Evolutionary conservation across 1,140 invertebrate species (phyloP), one percentile per base, ranked within the genome.

Genomic region (Tachypleus tridentatus): DNA sequence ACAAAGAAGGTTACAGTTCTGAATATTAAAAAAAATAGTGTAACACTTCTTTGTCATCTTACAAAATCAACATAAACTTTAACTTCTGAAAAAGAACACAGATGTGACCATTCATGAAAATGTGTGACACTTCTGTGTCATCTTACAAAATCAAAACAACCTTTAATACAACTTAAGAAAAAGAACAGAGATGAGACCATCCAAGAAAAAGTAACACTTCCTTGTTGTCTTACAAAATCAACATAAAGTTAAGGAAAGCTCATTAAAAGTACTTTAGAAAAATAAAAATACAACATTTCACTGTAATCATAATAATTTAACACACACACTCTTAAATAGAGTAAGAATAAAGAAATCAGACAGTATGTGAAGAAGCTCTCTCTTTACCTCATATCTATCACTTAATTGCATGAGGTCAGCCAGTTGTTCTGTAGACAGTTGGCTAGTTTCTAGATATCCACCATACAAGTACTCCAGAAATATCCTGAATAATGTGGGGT

Each of bases 391-490:
- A 72, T 79, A 79, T 71, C 76, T 72, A 70, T 81, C 80, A 68
- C 77, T 76, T 10, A 86, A 69, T 3, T 85, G 77, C 75, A 86
- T 79, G 8, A 86, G 74, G 69, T 86, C 85, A 51, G 82, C 80
- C 11, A 86, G 74, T 71, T 85, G 82, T 67, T 86, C 85, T 5
- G 80, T 80, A 3, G 78, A 74, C 51, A 82, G 71, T 62, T 71
- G 76, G 51, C 54, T 75, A 66, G 70, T 77, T 67, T 76, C 80
- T 72, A 85, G 75, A 54, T 81, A 77, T 3, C 84, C 84, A 61
- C 81, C 79, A 70, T 86, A 86, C n/a, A 86, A 71, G 73, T 84
- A 86, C 58, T 83, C 78, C 48, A 86, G 74, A 67, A 86, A 81
- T 51, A 83, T 74, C 10, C 76, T 73, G 72, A 86, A 86, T 60